phyloP scores from a whole-genome alignment of 2,113 vertebrate genomes.

The Daboia siamensis region DNA sequence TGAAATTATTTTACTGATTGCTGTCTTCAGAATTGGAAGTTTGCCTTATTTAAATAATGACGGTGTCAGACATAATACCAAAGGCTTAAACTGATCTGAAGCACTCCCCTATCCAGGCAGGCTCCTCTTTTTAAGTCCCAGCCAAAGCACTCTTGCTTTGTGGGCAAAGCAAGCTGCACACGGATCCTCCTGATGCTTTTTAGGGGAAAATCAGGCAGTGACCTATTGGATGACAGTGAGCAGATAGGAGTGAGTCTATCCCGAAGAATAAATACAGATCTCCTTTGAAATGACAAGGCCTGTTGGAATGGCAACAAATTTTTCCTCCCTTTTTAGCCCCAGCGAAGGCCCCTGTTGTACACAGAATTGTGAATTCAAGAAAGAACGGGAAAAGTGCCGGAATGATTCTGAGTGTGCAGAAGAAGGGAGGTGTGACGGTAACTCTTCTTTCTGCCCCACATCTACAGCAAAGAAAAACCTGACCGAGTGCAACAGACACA shows the following conservation, averaged over 20 bases:
- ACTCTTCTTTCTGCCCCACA: slow-evolving; percentile 79
- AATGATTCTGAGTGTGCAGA: slow-evolving; percentile 84
- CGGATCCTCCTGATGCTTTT: background rate
- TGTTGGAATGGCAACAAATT: background rate
- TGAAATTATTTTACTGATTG: background rate
- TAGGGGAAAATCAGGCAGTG: background rate
- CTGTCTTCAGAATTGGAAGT: background rate
- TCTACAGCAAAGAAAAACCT: slow-evolving; percentile 84
- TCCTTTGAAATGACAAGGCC: background rate
- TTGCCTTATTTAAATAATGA: background rate
- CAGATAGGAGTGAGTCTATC: background rate
- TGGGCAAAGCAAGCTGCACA: background rate
- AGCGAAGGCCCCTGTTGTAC: slow-evolving; percentile 95
- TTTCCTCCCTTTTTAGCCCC: slow-evolving; percentile 71
- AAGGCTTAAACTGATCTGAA: background rate
- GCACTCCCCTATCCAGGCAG: too few species aligned
- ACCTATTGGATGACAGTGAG: background rate
- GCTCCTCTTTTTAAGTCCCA: background rate
- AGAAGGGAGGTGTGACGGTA: slow-evolving; percentile 81
- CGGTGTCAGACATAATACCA: background rate
- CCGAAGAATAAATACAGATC: too few species aligned
- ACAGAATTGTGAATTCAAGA: slow-evolving; percentile 73
- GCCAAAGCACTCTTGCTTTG: too few species aligned
- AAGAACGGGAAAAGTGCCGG: slow-evolving; percentile 72
- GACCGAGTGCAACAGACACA: slow-evolving; percentile 83